phyloP scores from a whole-genome alignment of 2,888 invertebrate genomes.

The Linnaemya vulpina region DNA sequence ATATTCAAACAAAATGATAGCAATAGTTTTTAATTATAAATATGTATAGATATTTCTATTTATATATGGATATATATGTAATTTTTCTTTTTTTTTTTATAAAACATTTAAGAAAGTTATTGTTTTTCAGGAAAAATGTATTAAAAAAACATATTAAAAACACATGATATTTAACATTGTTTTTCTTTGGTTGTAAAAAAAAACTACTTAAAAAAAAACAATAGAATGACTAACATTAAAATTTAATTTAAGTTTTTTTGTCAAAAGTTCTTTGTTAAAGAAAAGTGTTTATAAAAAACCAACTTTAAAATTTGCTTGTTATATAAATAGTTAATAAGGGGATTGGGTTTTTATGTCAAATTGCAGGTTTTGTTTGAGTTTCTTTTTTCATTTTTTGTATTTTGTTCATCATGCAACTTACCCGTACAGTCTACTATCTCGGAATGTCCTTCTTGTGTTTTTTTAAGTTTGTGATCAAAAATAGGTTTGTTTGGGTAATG shows the following conservation, averaged over 20 bases:
- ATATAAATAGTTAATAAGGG: conserved; percentile 72
- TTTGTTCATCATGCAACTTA: conserved; percentile 83
- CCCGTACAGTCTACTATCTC: conserved; percentile 95
- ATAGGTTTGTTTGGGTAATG: conserved; percentile 65
- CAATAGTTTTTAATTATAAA: conserved; percentile 36
- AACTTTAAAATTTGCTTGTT: conserved; percentile 71
- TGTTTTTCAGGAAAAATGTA: conserved; percentile 2
- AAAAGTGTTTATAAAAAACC: conserved; percentile 73
- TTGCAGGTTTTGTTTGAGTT: conserved; percentile 61
- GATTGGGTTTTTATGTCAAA: conserved; percentile 65
- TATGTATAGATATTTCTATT: conserved; percentile 13
- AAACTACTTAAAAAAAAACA: conserved; percentile 49
- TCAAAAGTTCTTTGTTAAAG: conserved; percentile 33
- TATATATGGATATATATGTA: background rate
- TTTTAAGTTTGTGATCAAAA: conserved; percentile 59
- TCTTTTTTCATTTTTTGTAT: conserved; percentile 56
- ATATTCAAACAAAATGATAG: conserved; percentile 53
- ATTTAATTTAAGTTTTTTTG: conserved; percentile 19
- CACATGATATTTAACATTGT: conserved; percentile 35
- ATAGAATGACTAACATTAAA: conserved; percentile 32
- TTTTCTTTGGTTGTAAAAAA: background rate
- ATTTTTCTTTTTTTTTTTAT: conserved; percentile 9
- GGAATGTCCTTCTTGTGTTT: conserved; percentile 90
- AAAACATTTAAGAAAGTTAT: conserved; percentile 60
- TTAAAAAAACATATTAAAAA: conserved; percentile 53